Conservation (phyloP, 2,888 invertebrate species). For the Luperina testacea region DNA sequence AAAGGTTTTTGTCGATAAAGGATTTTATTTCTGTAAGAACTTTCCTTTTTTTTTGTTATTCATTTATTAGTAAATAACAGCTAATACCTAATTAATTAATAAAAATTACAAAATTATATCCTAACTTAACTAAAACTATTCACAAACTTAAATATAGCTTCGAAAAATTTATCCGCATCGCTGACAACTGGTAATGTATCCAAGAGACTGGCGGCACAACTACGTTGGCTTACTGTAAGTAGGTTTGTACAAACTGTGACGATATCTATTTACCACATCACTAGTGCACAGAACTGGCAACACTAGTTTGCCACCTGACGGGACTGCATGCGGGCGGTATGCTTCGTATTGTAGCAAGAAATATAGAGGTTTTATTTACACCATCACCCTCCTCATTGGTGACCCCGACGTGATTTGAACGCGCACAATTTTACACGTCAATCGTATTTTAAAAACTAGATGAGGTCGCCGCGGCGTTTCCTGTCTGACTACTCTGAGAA, state of each 20-base stretch:
- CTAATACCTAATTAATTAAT: background rate
- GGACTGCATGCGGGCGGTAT: too few relatives aligned
- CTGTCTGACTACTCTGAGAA: background rate
- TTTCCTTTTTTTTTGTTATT: background rate
- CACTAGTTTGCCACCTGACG: too few relatives aligned
- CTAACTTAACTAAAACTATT: background rate
- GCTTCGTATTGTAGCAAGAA: too few relatives aligned
- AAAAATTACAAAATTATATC: background rate
- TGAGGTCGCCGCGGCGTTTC: background rate
- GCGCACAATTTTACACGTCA: background rate
- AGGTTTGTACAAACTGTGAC: background rate
- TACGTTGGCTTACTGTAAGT: background rate
- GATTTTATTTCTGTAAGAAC: background rate
- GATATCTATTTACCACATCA: too few relatives aligned
- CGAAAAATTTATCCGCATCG: background rate
- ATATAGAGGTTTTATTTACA: too few relatives aligned
- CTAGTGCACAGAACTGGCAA: too few relatives aligned
- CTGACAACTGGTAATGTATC: background rate
- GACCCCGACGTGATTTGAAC: too few relatives aligned
- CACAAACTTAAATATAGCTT: background rate
- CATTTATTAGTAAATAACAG: background rate
- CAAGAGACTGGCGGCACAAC: too few relatives aligned
- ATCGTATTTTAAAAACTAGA: background rate
- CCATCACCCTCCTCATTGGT: too few relatives aligned
- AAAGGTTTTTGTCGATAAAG: slow-evolving; percentile 8